Percentiles rank a stretch among this genome's conserved stretches.
These are phyloP conservation scores for Cairina moschata DNA, from an alignment of 2,113 vertebrate species.

Conservation along the genomic window DNA sequence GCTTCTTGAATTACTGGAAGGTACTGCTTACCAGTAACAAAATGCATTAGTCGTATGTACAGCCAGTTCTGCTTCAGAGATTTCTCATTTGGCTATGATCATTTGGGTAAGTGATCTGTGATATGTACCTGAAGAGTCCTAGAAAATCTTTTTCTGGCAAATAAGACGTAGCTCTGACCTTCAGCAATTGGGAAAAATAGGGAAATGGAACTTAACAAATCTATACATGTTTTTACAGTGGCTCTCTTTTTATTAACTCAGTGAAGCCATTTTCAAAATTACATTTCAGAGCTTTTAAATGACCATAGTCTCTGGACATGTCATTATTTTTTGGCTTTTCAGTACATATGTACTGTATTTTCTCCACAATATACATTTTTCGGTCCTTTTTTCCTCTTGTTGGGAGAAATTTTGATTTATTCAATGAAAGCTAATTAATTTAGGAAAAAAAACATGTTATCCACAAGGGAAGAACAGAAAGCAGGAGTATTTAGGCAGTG, in stretches of 20 bases:
- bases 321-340: not conserved
- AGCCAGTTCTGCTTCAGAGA: not conserved
- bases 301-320: not conserved
- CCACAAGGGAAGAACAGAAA: not conserved
- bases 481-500: not conserved
- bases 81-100: not conserved
- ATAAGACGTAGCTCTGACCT: not conserved
- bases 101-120: not conserved
- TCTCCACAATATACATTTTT: not conserved
- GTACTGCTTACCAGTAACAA: not conserved
- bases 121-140: not conserved
- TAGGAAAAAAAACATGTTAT: not conserved
- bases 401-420: conserved; percentile 21
- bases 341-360: conserved; percentile 2
- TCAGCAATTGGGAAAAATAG: not conserved
- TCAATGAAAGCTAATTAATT: not conserved
- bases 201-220: not conserved
- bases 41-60: not conserved
- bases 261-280: conserved; percentile 28
- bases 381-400: not conserved
- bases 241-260: not conserved
- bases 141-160: not conserved
- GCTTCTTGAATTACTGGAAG: not conserved
- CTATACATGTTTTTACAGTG: not conserved
- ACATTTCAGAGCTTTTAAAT: conserved; percentile 23